phyloP scores from a whole-genome alignment of 1,140 invertebrate species.

The Aporrectodea caliginosa region DNA sequence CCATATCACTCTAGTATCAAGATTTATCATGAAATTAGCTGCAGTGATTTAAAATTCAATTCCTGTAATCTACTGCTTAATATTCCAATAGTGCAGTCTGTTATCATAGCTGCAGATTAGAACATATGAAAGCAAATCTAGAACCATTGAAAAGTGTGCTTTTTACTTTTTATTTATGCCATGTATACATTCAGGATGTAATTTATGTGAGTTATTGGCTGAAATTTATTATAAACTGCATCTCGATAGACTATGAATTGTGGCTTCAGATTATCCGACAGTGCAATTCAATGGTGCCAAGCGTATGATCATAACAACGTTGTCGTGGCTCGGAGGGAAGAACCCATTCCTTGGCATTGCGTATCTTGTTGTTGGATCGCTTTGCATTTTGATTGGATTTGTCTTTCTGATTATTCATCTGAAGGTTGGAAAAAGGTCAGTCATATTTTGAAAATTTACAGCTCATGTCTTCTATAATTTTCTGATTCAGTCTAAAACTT shows the following conservation, averaged over 20 bases:
- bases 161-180: background rate
- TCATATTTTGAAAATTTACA: no score
- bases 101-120: no score
- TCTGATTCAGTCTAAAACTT: no score
- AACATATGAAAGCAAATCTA: no score
- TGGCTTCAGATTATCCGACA: constrained; percentile 76
- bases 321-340: constrained; percentile 90
- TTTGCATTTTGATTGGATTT: constrained; percentile 86
- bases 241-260: background rate
- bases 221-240: background rate
- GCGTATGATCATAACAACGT: constrained; percentile 91
- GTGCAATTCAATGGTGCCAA: constrained; percentile 86
- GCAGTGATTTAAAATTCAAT: no score
- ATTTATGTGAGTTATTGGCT: constrained; percentile 5
- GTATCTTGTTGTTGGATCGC: constrained; percentile 93
- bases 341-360: constrained; percentile 96
- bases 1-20: no score
- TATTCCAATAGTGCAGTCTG: no score
- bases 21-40: no score
- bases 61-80: no score
- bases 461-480: no score
- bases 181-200: background rate
- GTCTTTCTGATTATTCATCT: constrained; percentile 92
- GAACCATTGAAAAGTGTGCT: no score
- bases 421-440: no score